Percentiles rank a stretch among this genome's conserved stretches.
These are phyloP conservation scores for Corbicula japonica DNA, from an alignment of 2,888 invertebrate species.

Conservation along the genomic window DNA sequence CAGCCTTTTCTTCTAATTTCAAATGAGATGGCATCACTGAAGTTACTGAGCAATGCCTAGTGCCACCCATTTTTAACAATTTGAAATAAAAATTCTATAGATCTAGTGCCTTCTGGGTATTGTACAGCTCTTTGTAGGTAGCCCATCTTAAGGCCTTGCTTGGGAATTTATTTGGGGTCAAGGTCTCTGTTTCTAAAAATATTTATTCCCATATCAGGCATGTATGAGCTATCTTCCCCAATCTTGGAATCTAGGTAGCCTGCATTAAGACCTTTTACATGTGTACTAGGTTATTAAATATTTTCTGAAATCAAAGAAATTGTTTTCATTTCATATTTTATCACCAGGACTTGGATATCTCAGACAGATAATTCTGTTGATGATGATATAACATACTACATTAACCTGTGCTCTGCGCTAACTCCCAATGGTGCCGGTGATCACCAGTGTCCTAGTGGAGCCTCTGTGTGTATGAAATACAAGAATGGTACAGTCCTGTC, in stretches of 20 bases:
- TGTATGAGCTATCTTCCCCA: not conserved
- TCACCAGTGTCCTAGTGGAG: constrained; percentile 63
- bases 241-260: not conserved
- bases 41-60: too few species aligned
- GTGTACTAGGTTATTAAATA: not conserved
- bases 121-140: too few species aligned
- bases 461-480: constrained; percentile 69
- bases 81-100: too few species aligned
- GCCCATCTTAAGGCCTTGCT: too few species aligned
- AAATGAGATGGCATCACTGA: too few species aligned
- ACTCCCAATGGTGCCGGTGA: constrained; percentile 41
- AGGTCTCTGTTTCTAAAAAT: not conserved
- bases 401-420: constrained; percentile 74
- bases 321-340: not conserved
- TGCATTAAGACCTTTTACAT: not conserved
- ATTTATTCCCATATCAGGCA: not conserved
- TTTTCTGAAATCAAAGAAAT: not conserved
- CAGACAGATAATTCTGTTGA: constrained; percentile 57
- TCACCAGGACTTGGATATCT: constrained; percentile 69
- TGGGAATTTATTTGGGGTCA: too few species aligned
- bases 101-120: too few species aligned
- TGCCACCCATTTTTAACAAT: too few species aligned
- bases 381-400: constrained; percentile 71
- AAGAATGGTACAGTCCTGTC: constrained; percentile 63
- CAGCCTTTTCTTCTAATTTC: too few species aligned